Evolutionary conservation across 2,888 invertebrate species (phyloP).

Genomic region (Rhagophthalmus giganteus): DNA sequence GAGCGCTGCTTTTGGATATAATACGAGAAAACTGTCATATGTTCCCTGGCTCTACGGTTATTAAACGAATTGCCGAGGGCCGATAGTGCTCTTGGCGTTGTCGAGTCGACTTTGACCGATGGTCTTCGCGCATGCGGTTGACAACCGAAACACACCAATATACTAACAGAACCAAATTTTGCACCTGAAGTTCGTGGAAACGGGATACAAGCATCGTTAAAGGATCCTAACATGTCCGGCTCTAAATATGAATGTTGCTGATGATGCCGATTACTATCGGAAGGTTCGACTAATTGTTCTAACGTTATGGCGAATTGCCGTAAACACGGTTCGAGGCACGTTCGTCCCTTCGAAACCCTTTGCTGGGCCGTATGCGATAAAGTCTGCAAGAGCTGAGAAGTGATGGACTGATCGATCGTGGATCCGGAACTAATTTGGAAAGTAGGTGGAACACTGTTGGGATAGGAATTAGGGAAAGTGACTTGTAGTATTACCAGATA

Average conservation of each 20-base stretch:
- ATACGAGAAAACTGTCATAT: constrained; percentile 67
- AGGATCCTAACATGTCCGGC: constrained; percentile 52
- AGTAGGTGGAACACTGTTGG: constrained; percentile 66
- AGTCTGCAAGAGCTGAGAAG: constrained; percentile 76
- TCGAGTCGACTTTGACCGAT: constrained; percentile 71
- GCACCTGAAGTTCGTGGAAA: constrained; percentile 94
- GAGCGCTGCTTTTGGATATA: constrained; percentile 66
- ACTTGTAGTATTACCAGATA: constrained; percentile 21
- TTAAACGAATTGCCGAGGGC: constrained; percentile 62
- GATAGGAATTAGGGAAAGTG: constrained; percentile 74
- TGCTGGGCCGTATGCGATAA: constrained; percentile 80
- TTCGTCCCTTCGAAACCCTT: constrained; percentile 80
- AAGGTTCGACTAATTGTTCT: constrained; percentile 63
- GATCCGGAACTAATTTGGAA: constrained; percentile 71
- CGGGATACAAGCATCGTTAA: constrained; percentile 81
- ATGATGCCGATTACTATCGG: constrained; percentile 56
- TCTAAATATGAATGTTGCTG: constrained; percentile 38
- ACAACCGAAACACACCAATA: constrained; percentile 83
- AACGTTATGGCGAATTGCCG: constrained; percentile 68
- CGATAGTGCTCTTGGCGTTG: constrained; percentile 78
- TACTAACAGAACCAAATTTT: constrained; percentile 85
- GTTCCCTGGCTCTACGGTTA: constrained; percentile 46
- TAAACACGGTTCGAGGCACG: constrained; percentile 86
- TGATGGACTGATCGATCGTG: constrained; percentile 65
- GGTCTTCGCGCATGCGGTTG: constrained; percentile 67